phyloP scores from a whole-genome alignment of 2,797 vertebrate genomes.

The Melanotaenia maccullochi region DNA sequence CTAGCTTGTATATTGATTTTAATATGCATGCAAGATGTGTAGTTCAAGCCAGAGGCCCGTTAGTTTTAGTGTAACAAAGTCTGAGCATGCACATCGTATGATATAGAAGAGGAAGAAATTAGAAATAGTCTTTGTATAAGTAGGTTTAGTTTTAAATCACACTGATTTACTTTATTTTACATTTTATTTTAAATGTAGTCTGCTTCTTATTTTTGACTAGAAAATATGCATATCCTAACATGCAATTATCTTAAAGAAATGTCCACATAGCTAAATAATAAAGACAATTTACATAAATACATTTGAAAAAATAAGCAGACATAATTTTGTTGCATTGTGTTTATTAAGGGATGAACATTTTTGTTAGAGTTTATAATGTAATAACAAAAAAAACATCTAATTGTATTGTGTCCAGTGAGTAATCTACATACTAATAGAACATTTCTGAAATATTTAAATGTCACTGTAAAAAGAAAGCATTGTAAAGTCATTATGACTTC shows the following conservation, averaged over 20 bases:
- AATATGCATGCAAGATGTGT: not conserved
- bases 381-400: not conserved
- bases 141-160: too few relatives aligned
- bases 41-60: not conserved
- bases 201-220: not conserved
- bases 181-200: not conserved
- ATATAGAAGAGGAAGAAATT: not conserved
- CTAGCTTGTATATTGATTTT: not conserved
- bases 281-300: too few relatives aligned
- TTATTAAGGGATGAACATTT: not conserved
- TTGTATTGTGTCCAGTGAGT: not conserved
- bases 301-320: too few relatives aligned
- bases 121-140: not conserved
- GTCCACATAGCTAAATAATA: not conserved
- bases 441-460: conserved; percentile 38
- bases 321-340: not conserved
- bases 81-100: not conserved
- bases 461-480: conserved; percentile 63
- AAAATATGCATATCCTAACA: not conserved
- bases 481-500: conserved; percentile 65
- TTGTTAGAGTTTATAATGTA: conserved; percentile 24
- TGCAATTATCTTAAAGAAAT: not conserved
- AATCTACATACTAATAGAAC: not conserved
- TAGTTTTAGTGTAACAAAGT: not conserved
- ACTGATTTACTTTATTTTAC: not conserved